Conservation (phyloP, 1,140 invertebrate species). For the Drosophila triauraria region DNA sequence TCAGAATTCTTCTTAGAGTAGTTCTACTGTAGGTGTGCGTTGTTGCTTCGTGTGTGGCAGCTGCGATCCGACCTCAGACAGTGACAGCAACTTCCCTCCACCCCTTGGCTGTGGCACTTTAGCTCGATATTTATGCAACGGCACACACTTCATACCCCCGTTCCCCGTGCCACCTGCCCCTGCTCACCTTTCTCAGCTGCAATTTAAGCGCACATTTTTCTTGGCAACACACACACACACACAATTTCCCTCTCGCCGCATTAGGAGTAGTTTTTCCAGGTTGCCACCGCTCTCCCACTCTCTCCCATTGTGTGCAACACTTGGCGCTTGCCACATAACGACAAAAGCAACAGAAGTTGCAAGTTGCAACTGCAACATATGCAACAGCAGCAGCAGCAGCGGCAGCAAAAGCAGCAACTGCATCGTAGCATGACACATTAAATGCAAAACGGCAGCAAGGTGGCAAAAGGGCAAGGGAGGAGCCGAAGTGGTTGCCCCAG, state of each 20-base stretch:
- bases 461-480: constrained; percentile 20
- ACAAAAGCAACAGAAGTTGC: constrained; percentile 58
- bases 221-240: constrained; percentile 58
- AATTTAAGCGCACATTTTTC: constrained; percentile 82
- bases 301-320: constrained; percentile 73
- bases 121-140: constrained; percentile 82
- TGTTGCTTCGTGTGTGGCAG: constrained; percentile 73
- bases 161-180: constrained; percentile 13
- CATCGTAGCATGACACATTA: constrained; percentile 81
- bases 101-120: constrained; percentile 62
- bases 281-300: constrained; percentile 31
- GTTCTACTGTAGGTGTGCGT: constrained; percentile 27
- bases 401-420: constrained; percentile 57
- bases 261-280: constrained; percentile 76
- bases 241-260: constrained; percentile 69
- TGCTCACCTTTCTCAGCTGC: constrained; percentile 45
- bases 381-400: constrained; percentile 52
- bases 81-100: constrained; percentile 23
- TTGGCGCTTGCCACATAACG: constrained; percentile 82
- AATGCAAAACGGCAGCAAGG: constrained; percentile 74
- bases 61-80: constrained; percentile 62
- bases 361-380: constrained; percentile 76
- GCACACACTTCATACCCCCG: constrained; percentile 65
- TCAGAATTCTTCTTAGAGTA: background rate
- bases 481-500: background rate